Base-by-base conservation (phyloP, 2,888 invertebrate genomes). In the Lasioglossum malachurum region DNA sequence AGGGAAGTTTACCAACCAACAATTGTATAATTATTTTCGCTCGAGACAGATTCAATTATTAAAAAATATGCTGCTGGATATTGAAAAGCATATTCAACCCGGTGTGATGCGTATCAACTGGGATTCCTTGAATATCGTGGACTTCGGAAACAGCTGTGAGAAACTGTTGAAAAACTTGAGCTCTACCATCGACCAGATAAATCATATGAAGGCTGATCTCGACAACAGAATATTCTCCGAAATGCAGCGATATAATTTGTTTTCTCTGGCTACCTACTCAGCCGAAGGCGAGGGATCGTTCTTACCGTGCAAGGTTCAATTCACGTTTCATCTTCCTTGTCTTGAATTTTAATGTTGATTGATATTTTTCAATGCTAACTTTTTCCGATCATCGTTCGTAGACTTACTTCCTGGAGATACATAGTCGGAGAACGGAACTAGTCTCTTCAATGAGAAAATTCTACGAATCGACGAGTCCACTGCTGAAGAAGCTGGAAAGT, bases 401-500 rank as follows among this genome's bases (percentile, higher is more conserved):
- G 97, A 96, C 96, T 31, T 98, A 97, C 94, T 98, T 98, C 94
- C 96, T 96, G 77, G 96, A 97, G 88, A 96, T 99, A 86, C 97
- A 97, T 83, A 96, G 96, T 49, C 96, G 97, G 82, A 96, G 98
- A 1, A 96, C 97, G 0, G 97, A 97, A 82, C 97, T 97, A 75
- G 96, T 97, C 10, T 97, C 97, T 2, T 95, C 96, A 8, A 96
- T 99, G 94, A 96, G 97, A 0, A 96, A 97, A 76, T 96, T 97
- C n/a, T 98, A 98, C 94, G 97, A 97, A 73, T 97, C 98, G 0
- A 96, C 98, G 72, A 97, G 98, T 0, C 98, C 98, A 0, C 97
- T 98, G 81, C 96, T 99, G 23, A 97, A 97, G 91, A 99, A 99
- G 95, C 95, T 99, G 87, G 99, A 99, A 95, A 98, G 97, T 87